Percentiles rank a stretch among this genome's conserved stretches.
These are phyloP conservation scores for Trachelus troglodyta DNA, from an alignment of 2,888 invertebrate genomes.

Conservation along the genomic window DNA sequence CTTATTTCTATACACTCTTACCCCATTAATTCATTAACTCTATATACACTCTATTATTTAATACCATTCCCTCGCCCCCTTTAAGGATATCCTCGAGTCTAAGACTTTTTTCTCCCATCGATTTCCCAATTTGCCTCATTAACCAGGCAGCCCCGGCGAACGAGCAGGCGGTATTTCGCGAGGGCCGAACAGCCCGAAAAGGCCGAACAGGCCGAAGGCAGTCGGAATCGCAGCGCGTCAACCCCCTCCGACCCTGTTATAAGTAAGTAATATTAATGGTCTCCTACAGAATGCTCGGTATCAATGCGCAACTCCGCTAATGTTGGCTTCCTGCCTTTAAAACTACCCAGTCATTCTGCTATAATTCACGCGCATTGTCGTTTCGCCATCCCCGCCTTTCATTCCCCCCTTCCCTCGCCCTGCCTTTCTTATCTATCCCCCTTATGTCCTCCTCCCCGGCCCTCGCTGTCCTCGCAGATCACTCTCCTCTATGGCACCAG, in stretches of 20 bases:
- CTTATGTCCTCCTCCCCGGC: background rate
- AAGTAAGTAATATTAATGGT: slow-evolving; percentile 66
- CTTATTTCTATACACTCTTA: too few relatives aligned
- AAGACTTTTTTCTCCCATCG: slow-evolving; percentile 7
- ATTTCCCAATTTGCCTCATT: slow-evolving; percentile 15
- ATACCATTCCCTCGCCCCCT: background rate
- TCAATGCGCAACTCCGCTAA: slow-evolving; percentile 62
- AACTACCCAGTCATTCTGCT: slow-evolving; percentile 65
- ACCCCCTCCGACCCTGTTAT: slow-evolving; percentile 19
- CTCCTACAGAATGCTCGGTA: slow-evolving; percentile 47
- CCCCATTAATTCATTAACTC: slow-evolving; percentile 22
- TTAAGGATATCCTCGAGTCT: too few relatives aligned
- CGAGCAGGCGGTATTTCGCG: background rate
- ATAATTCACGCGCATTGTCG: slow-evolving; percentile 65
- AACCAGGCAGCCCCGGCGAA: slow-evolving; percentile 5
- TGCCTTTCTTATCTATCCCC: slow-evolving; percentile 1
- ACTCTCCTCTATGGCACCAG: too few relatives aligned
- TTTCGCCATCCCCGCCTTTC: slow-evolving; percentile 13
- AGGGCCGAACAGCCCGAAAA: background rate
- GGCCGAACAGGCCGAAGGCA: too few relatives aligned
- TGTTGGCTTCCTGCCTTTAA: slow-evolving; percentile 64
- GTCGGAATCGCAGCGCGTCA: background rate
- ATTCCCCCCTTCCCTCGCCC: slow-evolving; percentile 22
- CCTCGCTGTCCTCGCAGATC: background rate
- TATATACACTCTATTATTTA: slow-evolving; percentile 29